Evolutionary conservation across 2,797 vertebrate species (phyloP), one percentile per base, ranked within the genome.

Genomic region (Sphenodon punctatus): DNA sequence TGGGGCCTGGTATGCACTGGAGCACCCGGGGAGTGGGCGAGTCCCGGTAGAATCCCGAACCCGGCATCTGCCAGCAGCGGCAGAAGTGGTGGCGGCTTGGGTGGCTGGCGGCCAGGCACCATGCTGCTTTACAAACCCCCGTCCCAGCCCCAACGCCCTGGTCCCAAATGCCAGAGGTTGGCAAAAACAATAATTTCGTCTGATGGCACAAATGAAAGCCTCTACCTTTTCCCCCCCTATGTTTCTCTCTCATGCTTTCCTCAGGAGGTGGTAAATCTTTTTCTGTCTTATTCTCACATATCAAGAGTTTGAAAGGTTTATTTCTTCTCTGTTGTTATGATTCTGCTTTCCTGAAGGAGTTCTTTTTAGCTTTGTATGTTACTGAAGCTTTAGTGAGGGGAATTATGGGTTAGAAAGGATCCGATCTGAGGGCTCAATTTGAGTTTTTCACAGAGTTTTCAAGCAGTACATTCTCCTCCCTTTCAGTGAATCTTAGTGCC

Each of bases 401-500:
- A 3, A 3, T 2, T 12, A 32, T 30, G 53, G 8, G 8, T n/a
- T n/a, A n/a, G 30, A 49, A 64, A 30, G 32, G 70, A 8, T n/a
- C 2, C 1, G 42, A 5, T 32, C 23, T 55, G 8, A 38, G 3
- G 2, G 13, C 7, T 7, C 16, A 1, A 30, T 6, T 27, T 75
- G 13, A 4, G 13, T 43, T 79, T 53, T 34, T 23, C 16, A n/a
- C 3, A 2, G 3, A 3, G 25, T 3, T 4, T 7, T 71, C 27
- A 43, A 25, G 13, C 51, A 3, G 16, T 15, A 0, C 25, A 72
- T 39, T 0, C 6, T 8, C 14, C 4, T 86, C 38, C 0, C 59
- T 87, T 89, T 78, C 8, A 59, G 79, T 86, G 61, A 83, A 48
- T 86, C 60, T 71, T 63, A 71, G 79, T 85, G 75, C 94, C 95